These are phyloP conservation scores for Fratercula arctica DNA, from an alignment of 2,797 vertebrate species.

Conservation along the genomic window DNA sequence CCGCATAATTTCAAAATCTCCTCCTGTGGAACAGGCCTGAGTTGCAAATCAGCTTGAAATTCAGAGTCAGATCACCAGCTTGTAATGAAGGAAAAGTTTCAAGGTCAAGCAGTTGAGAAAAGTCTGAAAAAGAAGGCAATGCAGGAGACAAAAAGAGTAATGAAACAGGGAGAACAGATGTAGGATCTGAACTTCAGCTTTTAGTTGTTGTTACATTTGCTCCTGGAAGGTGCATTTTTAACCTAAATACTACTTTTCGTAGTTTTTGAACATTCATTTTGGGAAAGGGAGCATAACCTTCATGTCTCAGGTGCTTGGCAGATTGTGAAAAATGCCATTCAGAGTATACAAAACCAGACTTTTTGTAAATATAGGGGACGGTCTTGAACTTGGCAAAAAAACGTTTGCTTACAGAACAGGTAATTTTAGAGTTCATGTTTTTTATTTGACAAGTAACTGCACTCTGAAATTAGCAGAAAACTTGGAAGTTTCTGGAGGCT, in stretches of 20 bases:
- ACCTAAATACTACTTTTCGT: not conserved
- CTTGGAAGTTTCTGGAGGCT: not conserved
- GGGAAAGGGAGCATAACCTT: not conserved
- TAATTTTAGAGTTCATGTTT: not conserved
- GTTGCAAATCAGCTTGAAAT: not conserved
- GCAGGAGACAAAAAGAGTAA: not conserved
- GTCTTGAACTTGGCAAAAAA: not conserved
- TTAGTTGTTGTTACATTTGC: not conserved
- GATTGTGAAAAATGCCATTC: not conserved
- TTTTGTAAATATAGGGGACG: accelerated
- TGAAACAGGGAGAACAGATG: not conserved
- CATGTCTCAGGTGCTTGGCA: not conserved
- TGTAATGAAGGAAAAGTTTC: not conserved
- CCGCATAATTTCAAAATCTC: not conserved
- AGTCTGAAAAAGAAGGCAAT: not conserved
- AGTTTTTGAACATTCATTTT: not conserved
- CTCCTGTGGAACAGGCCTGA: not conserved
- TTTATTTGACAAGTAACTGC: not conserved
- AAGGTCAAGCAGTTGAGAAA: not conserved
- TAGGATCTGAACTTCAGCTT: not conserved
- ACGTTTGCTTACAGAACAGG: not conserved
- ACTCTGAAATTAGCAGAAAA: not conserved
- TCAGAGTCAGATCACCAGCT: not conserved
- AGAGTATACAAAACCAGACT: not conserved
- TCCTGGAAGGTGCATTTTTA: not conserved